Evolutionary conservation across 2,888 invertebrate genomes (phyloP).

Genomic region (Melikaiella ostensackeni): DNA sequence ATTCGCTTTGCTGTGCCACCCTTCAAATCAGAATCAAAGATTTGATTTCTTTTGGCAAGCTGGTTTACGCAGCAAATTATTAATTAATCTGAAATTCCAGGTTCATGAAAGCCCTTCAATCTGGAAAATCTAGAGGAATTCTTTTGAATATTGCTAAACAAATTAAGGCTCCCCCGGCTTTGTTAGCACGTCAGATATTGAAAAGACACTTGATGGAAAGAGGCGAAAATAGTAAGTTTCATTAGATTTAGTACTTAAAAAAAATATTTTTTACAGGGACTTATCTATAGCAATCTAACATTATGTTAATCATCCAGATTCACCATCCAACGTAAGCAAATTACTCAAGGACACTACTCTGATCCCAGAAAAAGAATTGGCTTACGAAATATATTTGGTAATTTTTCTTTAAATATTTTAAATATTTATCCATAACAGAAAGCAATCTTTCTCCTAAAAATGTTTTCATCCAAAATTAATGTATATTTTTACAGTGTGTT

Average conservation of each 20-base stretch:
- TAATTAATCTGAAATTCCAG: slow-evolving; percentile 59
- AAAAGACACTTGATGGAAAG: slow-evolving; percentile 77
- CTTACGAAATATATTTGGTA: slow-evolving; percentile 88
- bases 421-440: slow-evolving; percentile 42
- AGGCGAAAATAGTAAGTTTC: slow-evolving; percentile 21
- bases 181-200: slow-evolving; percentile 81
- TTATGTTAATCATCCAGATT: slow-evolving; percentile 73
- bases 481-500: slow-evolving; percentile 81
- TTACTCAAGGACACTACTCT: slow-evolving; percentile 85
- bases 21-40: too few relatives aligned
- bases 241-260: background rate
- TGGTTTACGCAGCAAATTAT: background rate
- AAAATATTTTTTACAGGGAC: too few relatives aligned
- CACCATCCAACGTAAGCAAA: slow-evolving; percentile 78
- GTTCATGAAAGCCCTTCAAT: slow-evolving; percentile 74
- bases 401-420: slow-evolving; percentile 48
- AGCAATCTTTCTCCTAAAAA: slow-evolving; percentile 43
- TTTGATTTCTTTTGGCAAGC: background rate
- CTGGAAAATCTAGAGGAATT: slow-evolving; percentile 80
- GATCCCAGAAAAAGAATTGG: slow-evolving; percentile 84
- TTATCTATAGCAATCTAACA: slow-evolving; percentile 2
- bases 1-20: too few relatives aligned
- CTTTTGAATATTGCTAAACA: slow-evolving; percentile 81
- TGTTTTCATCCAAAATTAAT: slow-evolving; percentile 70
- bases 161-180: slow-evolving; percentile 80